These are phyloP conservation scores for Drosophila paranaensis DNA, from an alignment of 2,888 invertebrate species.

Conservation along the genomic window DNA sequence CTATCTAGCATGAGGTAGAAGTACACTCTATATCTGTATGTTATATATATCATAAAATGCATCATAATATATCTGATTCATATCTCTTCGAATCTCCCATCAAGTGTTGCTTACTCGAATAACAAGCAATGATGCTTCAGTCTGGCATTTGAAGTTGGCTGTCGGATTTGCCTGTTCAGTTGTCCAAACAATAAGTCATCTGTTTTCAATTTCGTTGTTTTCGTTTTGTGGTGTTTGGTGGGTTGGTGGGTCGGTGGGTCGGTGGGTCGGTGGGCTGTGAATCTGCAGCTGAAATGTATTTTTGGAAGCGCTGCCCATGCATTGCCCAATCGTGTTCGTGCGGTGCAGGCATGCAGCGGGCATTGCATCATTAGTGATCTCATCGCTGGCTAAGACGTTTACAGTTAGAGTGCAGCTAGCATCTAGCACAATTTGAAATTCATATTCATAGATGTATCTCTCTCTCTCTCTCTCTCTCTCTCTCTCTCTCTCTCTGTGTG, in stretches of 20 bases:
- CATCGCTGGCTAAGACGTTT: constrained; percentile 30
- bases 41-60: too few relatives aligned
- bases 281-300: constrained; percentile 9
- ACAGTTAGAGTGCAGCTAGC: constrained; percentile 11
- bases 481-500: neutral
- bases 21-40: too few relatives aligned
- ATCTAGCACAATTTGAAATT: constrained; percentile 5
- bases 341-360: constrained; percentile 5
- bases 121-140: neutral
- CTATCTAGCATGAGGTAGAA: neutral
- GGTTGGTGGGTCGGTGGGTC: neutral
- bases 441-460: neutral
- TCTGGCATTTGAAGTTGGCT: constrained; percentile 7
- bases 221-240: neutral
- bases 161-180: constrained; percentile 6
- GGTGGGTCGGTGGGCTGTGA: neutral
- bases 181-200: constrained; percentile 18
- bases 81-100: neutral
- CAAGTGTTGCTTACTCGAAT: neutral
- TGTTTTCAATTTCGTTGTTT: constrained; percentile 13
- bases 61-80: neutral
- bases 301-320: neutral
- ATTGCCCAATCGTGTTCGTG: constrained; percentile 24
- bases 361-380: constrained; percentile 44
- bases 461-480: neutral